Evolutionary conservation across 2,113 vertebrate species (phyloP).

Genomic region (Malurus melanocephalus): DNA sequence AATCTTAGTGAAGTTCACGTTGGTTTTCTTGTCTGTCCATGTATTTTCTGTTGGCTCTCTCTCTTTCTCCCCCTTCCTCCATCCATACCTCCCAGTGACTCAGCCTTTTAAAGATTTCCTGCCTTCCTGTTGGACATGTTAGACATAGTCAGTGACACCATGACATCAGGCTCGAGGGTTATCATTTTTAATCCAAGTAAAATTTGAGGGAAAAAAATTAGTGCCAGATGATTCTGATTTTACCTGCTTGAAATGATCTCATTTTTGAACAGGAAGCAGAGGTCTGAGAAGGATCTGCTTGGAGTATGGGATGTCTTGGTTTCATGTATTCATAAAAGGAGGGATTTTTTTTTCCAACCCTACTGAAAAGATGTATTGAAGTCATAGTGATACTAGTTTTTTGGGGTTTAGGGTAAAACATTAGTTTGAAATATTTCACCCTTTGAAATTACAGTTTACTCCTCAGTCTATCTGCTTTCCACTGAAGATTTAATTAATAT

Average conservation of each 20-base stretch:
- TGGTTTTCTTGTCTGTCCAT: neutral
- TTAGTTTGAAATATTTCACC: neutral
- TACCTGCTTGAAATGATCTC: neutral
- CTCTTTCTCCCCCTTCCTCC: neutral
- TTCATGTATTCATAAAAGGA: neutral
- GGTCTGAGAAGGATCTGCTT: neutral
- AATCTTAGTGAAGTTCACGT: neutral
- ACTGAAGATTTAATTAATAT: neutral
- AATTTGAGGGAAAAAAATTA: neutral
- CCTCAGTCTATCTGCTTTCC: neutral
- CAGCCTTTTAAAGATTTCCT: neutral
- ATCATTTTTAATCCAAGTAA: neutral
- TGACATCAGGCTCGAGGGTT: neutral
- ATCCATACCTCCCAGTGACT: neutral
- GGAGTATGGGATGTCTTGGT: neutral
- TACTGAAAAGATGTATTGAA: neutral
- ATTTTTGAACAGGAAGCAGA: neutral
- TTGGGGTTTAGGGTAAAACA: neutral
- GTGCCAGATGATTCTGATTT: neutral
- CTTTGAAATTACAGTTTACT: neutral
- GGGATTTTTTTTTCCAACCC: neutral
- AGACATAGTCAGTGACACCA: no score
- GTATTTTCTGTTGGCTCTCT: neutral
- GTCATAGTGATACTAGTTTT: neutral
- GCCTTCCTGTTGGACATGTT: neutral